Percentiles rank a stretch among this genome's conserved stretches.
Evolutionary conservation across 2,797 vertebrate species (phyloP).

Genomic region (Melanotaenia nigrans): DNA sequence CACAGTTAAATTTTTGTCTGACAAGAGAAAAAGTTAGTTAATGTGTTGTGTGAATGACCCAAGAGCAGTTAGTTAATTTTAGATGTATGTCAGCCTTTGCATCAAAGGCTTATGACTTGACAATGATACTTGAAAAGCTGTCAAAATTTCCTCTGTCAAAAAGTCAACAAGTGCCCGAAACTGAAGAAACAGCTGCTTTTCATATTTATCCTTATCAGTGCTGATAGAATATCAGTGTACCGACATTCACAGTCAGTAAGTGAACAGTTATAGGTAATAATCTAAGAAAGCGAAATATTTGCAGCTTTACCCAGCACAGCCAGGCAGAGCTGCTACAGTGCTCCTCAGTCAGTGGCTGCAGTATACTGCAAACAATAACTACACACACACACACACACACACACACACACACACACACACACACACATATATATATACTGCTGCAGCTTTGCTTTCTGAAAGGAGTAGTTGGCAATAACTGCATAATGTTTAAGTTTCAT

Average conservation of each 20-base stretch:
- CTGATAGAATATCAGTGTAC: neutral
- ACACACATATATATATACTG: neutral
- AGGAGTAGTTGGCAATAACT: constrained; percentile 3
- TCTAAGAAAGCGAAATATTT: neutral
- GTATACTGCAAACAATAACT: too few relatives aligned
- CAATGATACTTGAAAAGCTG: neutral
- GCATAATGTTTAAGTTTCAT: constrained; percentile 2
- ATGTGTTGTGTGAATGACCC: constrained; percentile 13
- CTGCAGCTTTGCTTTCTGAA: neutral
- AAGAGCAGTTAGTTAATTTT: constrained; percentile 9
- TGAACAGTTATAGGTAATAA: neutral
- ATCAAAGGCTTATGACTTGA: constrained; percentile 12
- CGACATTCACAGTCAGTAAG: neutral
- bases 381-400: too few relatives aligned
- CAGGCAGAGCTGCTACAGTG: neutral
- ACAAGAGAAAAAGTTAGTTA: constrained; percentile 3
- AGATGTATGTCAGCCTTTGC: neutral
- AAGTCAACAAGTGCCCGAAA: neutral
- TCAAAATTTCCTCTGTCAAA: constrained; percentile 3
- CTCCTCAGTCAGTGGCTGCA: neutral
- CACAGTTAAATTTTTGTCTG: constrained; percentile 4
- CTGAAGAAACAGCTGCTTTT: neutral
- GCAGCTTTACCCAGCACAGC: neutral
- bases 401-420: too few relatives aligned
- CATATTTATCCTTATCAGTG: constrained; percentile 1